Conservation (phyloP, 2,888 invertebrate genomes). For the Drosophila eohydei region DNA sequence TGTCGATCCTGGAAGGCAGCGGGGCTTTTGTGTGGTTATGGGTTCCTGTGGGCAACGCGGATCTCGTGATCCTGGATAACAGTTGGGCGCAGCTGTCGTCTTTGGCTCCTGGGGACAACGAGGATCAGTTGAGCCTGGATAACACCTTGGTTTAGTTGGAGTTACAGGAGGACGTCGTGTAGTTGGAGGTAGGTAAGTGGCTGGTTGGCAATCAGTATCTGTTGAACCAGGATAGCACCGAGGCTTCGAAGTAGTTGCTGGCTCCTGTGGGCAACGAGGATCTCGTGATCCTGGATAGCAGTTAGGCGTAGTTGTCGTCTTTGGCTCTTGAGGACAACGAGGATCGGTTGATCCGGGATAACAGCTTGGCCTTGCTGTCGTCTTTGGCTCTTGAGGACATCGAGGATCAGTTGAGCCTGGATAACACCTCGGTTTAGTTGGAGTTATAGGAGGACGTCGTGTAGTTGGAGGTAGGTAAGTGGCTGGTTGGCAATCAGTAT, state of each 20-base stretch:
- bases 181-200: neutral
- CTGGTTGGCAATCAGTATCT: slow-evolving; percentile 31
- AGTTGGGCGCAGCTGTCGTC: slow-evolving; percentile 25
- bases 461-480: slow-evolving; percentile 4
- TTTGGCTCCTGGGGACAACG: slow-evolving; percentile 24
- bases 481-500: slow-evolving; percentile 56
- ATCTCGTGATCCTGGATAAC: slow-evolving; percentile 50
- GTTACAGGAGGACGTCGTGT: slow-evolving; percentile 24
- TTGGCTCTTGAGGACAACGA: slow-evolving; percentile 32
- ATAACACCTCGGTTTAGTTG: too few species aligned
- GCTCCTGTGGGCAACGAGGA: slow-evolving; percentile 13
- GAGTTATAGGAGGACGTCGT: slow-evolving; percentile 1
- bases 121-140: slow-evolving; percentile 65
- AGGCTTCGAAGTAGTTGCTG: slow-evolving; percentile 2
- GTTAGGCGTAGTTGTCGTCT: slow-evolving; percentile 7
- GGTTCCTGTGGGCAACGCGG: neutral
- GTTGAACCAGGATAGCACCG: slow-evolving; percentile 18
- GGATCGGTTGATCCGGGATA: slow-evolving; percentile 64
- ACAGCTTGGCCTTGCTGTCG: too few species aligned
- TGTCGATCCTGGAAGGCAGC: slow-evolving; percentile 5
- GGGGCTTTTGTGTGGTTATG: neutral
- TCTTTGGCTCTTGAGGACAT: too few species aligned
- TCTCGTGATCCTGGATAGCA: slow-evolving; percentile 27
- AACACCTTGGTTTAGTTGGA: slow-evolving; percentile 59
- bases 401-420: too few species aligned